These are phyloP conservation scores for Dryobotodes eremita DNA, from an alignment of 2,888 invertebrate genomes.

Conservation along the genomic window DNA sequence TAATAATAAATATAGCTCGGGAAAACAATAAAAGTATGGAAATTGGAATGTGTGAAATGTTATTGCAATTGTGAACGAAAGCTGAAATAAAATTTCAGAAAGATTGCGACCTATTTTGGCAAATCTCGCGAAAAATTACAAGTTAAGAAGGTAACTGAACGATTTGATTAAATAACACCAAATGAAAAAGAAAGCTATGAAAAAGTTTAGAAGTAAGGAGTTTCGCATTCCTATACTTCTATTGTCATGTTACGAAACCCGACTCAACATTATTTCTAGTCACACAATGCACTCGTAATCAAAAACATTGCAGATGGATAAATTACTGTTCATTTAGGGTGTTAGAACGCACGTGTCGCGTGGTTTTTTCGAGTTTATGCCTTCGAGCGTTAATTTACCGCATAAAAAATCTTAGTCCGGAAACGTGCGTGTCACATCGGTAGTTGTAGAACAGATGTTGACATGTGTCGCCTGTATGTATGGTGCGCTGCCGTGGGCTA, in stretches of 20 bases:
- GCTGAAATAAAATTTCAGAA: slow-evolving; percentile 19
- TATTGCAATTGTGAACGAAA: slow-evolving; percentile 19
- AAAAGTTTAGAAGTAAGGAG: not conserved
- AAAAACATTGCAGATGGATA: slow-evolving; percentile 60
- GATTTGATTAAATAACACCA: not conserved
- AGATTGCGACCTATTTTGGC: slow-evolving; percentile 1
- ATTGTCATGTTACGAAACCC: slow-evolving; percentile 11
- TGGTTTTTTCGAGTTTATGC: slow-evolving; percentile 74
- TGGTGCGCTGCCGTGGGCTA: slow-evolving; percentile 80
- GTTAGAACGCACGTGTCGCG: slow-evolving; percentile 71
- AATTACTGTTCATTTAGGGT: slow-evolving; percentile 69
- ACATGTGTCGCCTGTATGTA: slow-evolving; percentile 84
- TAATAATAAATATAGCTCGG: slow-evolving; percentile 65
- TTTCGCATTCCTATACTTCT: not conserved
- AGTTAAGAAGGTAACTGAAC: not conserved
- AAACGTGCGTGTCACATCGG: slow-evolving; percentile 84
- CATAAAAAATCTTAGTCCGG: slow-evolving; percentile 86
- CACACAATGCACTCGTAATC: slow-evolving; percentile 41
- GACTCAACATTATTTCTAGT: slow-evolving; percentile 23
- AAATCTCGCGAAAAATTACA: slow-evolving; percentile 19
- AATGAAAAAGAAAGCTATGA: not conserved
- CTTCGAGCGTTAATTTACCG: slow-evolving; percentile 83
- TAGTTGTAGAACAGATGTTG: slow-evolving; percentile 89
- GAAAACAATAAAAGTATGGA: slow-evolving; percentile 51
- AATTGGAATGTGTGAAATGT: slow-evolving; percentile 48